Conservation (phyloP, 2,113 vertebrate genomes). For the Gymnobelideus leadbeateri region DNA sequence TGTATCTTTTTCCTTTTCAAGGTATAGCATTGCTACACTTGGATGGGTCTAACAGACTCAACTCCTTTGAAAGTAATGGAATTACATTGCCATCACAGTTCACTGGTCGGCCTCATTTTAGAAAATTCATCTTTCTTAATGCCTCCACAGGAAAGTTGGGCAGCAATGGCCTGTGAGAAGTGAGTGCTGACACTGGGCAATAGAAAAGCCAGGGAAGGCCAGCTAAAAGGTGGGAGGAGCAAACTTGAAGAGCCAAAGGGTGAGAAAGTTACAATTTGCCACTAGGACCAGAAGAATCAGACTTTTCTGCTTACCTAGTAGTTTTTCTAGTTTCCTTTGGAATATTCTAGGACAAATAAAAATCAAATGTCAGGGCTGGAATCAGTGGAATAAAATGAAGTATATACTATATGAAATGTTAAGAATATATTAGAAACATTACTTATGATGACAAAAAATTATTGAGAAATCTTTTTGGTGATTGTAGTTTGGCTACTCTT, state of each 20-base stretch:
- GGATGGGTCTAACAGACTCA: conserved; percentile 76
- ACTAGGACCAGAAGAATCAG: background rate
- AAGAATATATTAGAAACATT: background rate
- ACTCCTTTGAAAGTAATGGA: conserved; percentile 81
- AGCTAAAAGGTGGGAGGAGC: background rate
- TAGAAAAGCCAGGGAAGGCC: background rate
- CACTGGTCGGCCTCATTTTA: conserved; percentile 79
- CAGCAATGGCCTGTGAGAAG: conserved; percentile 48
- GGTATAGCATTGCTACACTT: conserved; percentile 68
- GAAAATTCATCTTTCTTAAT: conserved; percentile 79
- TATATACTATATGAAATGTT: background rate
- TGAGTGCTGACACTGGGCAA: conserved; percentile 2
- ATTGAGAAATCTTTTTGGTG: background rate
- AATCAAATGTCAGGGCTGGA: background rate
- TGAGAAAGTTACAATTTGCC: background rate
- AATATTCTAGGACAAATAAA: background rate
- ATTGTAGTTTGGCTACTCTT: background rate
- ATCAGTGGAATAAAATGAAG: background rate
- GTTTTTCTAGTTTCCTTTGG: background rate
- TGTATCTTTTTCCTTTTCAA: conserved; percentile 64
- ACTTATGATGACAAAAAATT: background rate
- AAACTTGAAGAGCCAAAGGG: background rate
- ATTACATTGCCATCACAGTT: conserved; percentile 80
- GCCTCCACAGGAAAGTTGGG: conserved; percentile 56
- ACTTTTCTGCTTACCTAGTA: background rate